Conservation (phyloP, 2,888 invertebrate genomes). For the Heliconius cydno region DNA sequence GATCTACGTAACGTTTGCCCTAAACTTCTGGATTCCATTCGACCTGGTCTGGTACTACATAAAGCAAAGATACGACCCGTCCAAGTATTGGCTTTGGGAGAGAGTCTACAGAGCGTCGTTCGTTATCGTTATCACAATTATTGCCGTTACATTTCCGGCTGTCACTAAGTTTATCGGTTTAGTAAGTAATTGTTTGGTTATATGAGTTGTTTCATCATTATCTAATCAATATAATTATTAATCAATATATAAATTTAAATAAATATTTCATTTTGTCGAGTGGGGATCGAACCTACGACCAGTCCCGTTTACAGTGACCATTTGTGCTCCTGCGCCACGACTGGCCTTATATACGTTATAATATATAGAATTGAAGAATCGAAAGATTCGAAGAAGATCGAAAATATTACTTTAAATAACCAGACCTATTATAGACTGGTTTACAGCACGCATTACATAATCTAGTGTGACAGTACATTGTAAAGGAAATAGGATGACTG, state of each 20-base stretch:
- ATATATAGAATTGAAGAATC: too few relatives aligned
- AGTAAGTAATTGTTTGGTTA: conserved; percentile 51
- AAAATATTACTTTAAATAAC: too few relatives aligned
- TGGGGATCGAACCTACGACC: too few relatives aligned
- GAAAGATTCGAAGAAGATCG: too few relatives aligned
- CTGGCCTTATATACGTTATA: too few relatives aligned
- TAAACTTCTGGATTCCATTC: conserved; percentile 65
- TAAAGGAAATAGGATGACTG: conserved; percentile 2
- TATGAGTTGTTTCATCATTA: neutral
- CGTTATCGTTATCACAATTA: conserved; percentile 51
- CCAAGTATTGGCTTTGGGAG: conserved; percentile 62
- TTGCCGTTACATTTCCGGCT: conserved; percentile 57
- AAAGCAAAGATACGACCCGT: conserved; percentile 48
- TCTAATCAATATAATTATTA: too few relatives aligned
- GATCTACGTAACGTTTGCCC: conserved; percentile 58
- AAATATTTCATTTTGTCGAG: too few relatives aligned
- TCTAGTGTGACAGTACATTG: neutral
- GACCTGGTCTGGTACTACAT: conserved; percentile 62
- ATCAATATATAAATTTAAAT: too few relatives aligned
- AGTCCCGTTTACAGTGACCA: too few relatives aligned
- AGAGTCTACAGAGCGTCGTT: conserved; percentile 56
- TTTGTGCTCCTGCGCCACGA: too few relatives aligned
- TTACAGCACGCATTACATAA: neutral
- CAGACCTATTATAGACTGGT: too few relatives aligned
- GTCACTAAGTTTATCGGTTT: conserved; percentile 59